Evolutionary conservation across 1,140 invertebrate genomes (phyloP), one percentile per base, ranked within the genome.

Genomic region (Drosophila teissieri): DNA sequence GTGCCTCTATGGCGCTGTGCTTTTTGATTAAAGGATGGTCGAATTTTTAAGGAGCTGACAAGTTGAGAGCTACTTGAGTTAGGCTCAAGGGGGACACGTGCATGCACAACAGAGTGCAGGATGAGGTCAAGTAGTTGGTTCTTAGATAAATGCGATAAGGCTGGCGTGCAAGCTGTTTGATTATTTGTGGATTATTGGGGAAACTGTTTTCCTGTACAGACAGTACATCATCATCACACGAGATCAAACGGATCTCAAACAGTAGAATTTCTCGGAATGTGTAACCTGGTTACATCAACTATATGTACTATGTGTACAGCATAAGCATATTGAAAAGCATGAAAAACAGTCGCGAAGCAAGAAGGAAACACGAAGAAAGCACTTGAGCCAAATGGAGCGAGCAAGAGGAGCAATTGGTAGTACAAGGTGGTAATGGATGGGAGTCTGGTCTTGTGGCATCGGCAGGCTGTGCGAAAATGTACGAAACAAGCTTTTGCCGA

Each of bases 351-450:
- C 52, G 45, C 57, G 44, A 34, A 34, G 40, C 24, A 12, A 17
- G 11, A 27, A 40, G 45, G 51, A 36, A 46, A 69, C 31, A 70
- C 27, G 36, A 73, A 52, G 55, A 49, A 73, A 73, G 40, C 70
- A 73, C 68, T 73, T 73, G 70, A 61, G 40, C 70, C 70, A 73
- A 73, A 73, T 73, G 73, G 68, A 73, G 55, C 68, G 70, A 64
- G 51, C 46, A 34, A 44, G 53, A 57, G 45, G n/a, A 70, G 65
- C 64, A 73, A 67, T 67, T 65, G 63, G 60, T 48, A 39, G 44
- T 14, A 52, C 14, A 14, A 40, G n/a, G n/a, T 10, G 22, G 24
- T 40, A 61, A 17, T 42, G 10, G 42, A 34, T 52, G 39, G 36
- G 24, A 4, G 34, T 36, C 24, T 48, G 14, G 27, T 15, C 24